Percentiles rank a stretch among this genome's conserved stretches.
Conservation (phyloP, 2,888 invertebrate species). For the Pyrocoelia pectoralis region DNA sequence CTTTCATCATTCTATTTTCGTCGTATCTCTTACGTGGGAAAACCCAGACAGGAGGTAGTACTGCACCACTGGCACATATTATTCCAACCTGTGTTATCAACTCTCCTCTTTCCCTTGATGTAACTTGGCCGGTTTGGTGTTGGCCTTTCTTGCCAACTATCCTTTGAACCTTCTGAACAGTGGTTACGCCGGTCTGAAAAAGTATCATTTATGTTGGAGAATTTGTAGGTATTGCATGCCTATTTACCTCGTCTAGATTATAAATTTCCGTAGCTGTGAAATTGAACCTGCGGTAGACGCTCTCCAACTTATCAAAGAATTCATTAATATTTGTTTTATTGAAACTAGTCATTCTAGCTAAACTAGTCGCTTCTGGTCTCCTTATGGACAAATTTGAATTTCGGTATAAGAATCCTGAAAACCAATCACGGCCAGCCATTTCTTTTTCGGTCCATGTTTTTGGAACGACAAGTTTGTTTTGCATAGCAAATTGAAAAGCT, state of each 20-base stretch:
- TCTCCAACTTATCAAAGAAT: slow-evolving; percentile 17
- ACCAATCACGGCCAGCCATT: slow-evolving; percentile 14
- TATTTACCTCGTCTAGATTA: slow-evolving; percentile 9
- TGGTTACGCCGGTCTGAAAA: slow-evolving; percentile 10
- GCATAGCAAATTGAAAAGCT: slow-evolving; percentile 19
- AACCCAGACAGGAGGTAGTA: slow-evolving; percentile 11
- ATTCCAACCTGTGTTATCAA: slow-evolving; percentile 5
- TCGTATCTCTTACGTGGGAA: slow-evolving; percentile 9
- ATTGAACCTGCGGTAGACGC: background rate
- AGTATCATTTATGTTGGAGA: background rate
- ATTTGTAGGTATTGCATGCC: background rate
- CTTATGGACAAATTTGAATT: slow-evolving; percentile 16
- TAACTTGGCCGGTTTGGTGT: slow-evolving; percentile 16
- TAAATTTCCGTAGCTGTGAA: slow-evolving; percentile 1
- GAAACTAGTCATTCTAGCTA: slow-evolving; percentile 20
- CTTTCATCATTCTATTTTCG: slow-evolving; percentile 30
- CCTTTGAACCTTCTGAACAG: slow-evolving; percentile 17
- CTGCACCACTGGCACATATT: slow-evolving; percentile 6
- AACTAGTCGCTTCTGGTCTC: slow-evolving; percentile 22
- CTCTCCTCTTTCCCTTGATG: slow-evolving; percentile 18
- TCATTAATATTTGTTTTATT: slow-evolving; percentile 7
- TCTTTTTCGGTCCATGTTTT: slow-evolving; percentile 15
- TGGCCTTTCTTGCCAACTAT: slow-evolving; percentile 8
- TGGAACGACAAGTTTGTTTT: slow-evolving; percentile 12
- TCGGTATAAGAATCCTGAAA: slow-evolving; percentile 19